These are phyloP conservation scores for Drosophila melanica DNA, from an alignment of 1,140 invertebrate species.

Conservation along the genomic window DNA sequence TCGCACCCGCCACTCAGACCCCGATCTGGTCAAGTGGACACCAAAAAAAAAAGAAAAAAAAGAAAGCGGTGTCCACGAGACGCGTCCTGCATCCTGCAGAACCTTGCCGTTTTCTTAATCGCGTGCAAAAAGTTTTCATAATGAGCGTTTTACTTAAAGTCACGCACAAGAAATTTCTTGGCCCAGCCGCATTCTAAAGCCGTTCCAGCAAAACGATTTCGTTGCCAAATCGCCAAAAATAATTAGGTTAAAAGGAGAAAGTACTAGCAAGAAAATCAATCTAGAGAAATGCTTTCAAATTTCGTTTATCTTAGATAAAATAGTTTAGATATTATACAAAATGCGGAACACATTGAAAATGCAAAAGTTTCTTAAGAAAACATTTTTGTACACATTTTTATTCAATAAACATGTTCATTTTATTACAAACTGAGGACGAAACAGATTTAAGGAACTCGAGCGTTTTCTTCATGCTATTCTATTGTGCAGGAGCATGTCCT, in stretches of 20 bases:
- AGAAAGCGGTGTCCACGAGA: background rate
- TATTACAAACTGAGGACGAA: background rate
- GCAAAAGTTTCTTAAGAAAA: too few species aligned
- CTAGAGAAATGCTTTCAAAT: too few species aligned
- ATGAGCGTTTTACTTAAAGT: constrained; percentile 58
- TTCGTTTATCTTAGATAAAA: too few species aligned
- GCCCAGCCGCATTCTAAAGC: background rate
- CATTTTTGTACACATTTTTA: too few species aligned
- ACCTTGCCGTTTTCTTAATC: constrained; percentile 47
- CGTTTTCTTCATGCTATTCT: constrained; percentile 11
- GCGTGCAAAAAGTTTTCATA: constrained; percentile 72
- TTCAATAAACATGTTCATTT: too few species aligned
- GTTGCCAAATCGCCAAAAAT: background rate
- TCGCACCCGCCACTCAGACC: constrained; percentile 13
- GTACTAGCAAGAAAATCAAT: too few species aligned
- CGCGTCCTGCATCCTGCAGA: background rate
- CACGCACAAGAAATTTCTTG: constrained; percentile 20
- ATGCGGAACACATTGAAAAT: background rate
- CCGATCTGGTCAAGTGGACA: constrained; percentile 60
- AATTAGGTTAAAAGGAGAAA: background rate
- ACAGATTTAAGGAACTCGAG: constrained; percentile 16
- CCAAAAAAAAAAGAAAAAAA: constrained; percentile 4
- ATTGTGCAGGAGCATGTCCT: constrained; percentile 2
- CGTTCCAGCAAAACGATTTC: constrained; percentile 5
- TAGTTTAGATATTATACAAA: background rate